phyloP scores from a whole-genome alignment of 2,888 invertebrate genomes.

The Diabrotica balteata region DNA sequence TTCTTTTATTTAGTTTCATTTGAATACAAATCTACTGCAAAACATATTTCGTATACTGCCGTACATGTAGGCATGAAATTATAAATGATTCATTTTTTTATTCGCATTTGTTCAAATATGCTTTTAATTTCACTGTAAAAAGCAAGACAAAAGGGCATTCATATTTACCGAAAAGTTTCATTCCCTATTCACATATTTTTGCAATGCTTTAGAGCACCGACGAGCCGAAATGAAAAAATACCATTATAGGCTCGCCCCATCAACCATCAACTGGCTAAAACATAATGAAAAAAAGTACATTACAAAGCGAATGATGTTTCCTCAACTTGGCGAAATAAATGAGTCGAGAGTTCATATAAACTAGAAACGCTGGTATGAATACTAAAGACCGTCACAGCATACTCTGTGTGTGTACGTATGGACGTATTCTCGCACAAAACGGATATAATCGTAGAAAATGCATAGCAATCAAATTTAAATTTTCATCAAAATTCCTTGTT shows the following conservation, averaged over 20 bases:
- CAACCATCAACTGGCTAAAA: slow-evolving; percentile 3
- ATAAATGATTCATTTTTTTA: too few species aligned
- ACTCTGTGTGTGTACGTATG: slow-evolving; percentile 9
- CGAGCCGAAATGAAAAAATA: slow-evolving; percentile 11
- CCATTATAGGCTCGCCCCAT: slow-evolving; percentile 8
- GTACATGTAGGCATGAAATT: too few species aligned
- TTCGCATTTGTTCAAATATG: too few species aligned
- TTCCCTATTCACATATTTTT: slow-evolving; percentile 9
- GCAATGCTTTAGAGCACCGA: background rate
- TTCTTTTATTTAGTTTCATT: too few species aligned
- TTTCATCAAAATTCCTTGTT: background rate
- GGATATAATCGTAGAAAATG: slow-evolving; percentile 4
- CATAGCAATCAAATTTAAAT: slow-evolving; percentile 7
- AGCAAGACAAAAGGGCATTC: slow-evolving; percentile 2
- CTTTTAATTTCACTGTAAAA: too few species aligned
- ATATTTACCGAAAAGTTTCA: slow-evolving; percentile 5
- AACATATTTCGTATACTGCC: too few species aligned
- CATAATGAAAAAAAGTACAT: slow-evolving; percentile 19
- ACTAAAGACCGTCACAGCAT: slow-evolving; percentile 6
- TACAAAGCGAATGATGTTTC: slow-evolving; percentile 18
- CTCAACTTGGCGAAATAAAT: slow-evolving; percentile 12
- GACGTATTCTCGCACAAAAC: slow-evolving; percentile 1
- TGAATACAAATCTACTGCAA: too few species aligned
- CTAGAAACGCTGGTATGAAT: slow-evolving; percentile 13
- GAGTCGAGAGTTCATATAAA: slow-evolving; percentile 12